Evolutionary conservation across 1,140 invertebrate species (phyloP).

Genomic region (Cotesia glomerata): DNA sequence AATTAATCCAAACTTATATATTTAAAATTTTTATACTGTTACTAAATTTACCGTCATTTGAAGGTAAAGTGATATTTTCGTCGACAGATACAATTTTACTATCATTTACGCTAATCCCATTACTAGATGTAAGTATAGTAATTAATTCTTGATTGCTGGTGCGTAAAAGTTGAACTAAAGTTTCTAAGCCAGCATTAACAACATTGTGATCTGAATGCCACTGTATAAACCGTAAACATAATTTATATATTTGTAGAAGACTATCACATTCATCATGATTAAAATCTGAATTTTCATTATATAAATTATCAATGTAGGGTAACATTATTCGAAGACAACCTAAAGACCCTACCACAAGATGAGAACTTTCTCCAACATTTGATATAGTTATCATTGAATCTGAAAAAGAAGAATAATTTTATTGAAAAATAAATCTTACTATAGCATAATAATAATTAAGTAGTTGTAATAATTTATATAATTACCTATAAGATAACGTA

Average conservation of each 20-base stretch:
- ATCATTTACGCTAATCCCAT: constrained; percentile 61
- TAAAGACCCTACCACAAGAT: constrained; percentile 69
- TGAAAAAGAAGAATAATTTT: constrained; percentile 51
- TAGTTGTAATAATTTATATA: constrained; percentile 1
- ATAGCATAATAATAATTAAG: constrained; percentile 26
- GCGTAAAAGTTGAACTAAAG: constrained; percentile 76
- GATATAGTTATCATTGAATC: constrained; percentile 66
- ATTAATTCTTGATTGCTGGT: constrained; percentile 70
- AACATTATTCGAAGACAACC: constrained; percentile 70
- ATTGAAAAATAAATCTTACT: too few relatives aligned
- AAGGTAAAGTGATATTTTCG: constrained; percentile 9
- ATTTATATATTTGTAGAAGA: constrained; percentile 77
- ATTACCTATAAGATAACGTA: constrained; percentile 63
- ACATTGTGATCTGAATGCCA: constrained; percentile 80
- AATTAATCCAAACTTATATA: too few relatives aligned
- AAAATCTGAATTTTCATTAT: constrained; percentile 35
- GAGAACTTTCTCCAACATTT: constrained; percentile 57
- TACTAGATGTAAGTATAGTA: constrained; percentile 65
- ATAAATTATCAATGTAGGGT: constrained; percentile 59
- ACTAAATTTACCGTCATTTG: constrained; percentile 40
- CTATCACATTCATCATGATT: constrained; percentile 49
- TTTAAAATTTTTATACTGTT: neutral
- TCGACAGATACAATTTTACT: constrained; percentile 55
- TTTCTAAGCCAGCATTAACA: constrained; percentile 83
- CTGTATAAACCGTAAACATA: constrained; percentile 76